Evolutionary conservation across 1,140 invertebrate species (phyloP).

Genomic region (Pogonomyrmex californicus): DNA sequence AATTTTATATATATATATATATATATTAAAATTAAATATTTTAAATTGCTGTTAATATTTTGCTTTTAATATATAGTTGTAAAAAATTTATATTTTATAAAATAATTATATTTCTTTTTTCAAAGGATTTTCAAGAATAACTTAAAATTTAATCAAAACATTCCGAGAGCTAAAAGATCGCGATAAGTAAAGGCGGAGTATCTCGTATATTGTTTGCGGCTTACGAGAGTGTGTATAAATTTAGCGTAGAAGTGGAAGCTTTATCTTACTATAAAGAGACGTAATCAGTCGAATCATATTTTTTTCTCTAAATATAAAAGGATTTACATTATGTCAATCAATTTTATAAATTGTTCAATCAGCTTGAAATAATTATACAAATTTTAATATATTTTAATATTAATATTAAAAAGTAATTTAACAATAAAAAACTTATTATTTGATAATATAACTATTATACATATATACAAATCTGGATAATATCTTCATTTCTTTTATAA

Average conservation of each 20-base stretch:
- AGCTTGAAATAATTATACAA: background rate
- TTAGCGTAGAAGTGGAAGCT: background rate
- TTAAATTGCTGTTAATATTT: background rate
- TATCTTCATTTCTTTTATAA: background rate
- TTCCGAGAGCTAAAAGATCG: conserved; percentile 5
- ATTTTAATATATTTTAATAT: background rate
- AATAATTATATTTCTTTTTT: background rate
- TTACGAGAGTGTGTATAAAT: conserved; percentile 10
- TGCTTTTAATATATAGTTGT: background rate
- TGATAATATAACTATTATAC: background rate
- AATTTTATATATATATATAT: background rate
- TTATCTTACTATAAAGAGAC: background rate
- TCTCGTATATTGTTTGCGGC: conserved; percentile 3
- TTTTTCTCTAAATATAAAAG: background rate
- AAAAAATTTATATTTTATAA: conserved; percentile 10
- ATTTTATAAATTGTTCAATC: conserved; percentile 3
- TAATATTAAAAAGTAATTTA: conserved; percentile 9
- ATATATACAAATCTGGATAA: background rate
- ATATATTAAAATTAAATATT: background rate
- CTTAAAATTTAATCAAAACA: conserved; percentile 29
- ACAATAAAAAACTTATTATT: background rate
- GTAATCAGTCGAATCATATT: background rate
- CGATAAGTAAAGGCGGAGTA: conserved; percentile 1
- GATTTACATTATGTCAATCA: background rate
- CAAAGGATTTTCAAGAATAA: background rate